phyloP scores from a whole-genome alignment of 2,888 invertebrate genomes.

The Miltochrista miniata region DNA sequence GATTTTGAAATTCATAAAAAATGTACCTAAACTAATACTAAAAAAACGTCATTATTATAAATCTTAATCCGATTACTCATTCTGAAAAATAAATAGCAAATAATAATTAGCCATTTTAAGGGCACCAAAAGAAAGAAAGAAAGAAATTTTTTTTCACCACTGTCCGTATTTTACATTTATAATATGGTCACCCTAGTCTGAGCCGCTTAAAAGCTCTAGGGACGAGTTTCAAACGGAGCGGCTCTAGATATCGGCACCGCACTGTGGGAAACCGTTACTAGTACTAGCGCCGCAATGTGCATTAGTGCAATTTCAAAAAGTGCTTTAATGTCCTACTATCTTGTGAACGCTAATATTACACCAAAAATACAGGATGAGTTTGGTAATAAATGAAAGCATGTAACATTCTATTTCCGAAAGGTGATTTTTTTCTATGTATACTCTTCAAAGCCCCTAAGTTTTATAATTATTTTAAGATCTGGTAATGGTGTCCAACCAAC shows the following conservation, averaged over 20 bases:
- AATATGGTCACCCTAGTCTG: slow-evolving; percentile 18
- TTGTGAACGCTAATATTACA: not conserved
- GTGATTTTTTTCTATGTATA: too few species aligned
- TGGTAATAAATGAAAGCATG: too few species aligned
- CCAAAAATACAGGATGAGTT: not conserved
- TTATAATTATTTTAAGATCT: too few species aligned
- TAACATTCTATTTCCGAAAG: too few species aligned
- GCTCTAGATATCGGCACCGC: slow-evolving; percentile 13
- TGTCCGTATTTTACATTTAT: not conserved
- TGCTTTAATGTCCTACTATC: not conserved
- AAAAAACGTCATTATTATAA: too few species aligned
- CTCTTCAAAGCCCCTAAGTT: too few species aligned
- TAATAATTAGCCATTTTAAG: too few species aligned
- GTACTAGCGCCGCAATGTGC: slow-evolving; percentile 21
- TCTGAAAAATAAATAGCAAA: not conserved
- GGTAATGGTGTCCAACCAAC: too few species aligned
- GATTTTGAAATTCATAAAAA: too few species aligned
- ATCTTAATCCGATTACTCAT: not conserved
- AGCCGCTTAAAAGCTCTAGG: slow-evolving; percentile 30
- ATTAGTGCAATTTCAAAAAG: slow-evolving; percentile 19
- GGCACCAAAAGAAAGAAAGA: too few species aligned
- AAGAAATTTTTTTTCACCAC: too few species aligned
- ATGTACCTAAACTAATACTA: too few species aligned
- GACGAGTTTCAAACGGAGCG: slow-evolving; percentile 28
- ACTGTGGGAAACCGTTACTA: slow-evolving; percentile 15